Evolutionary conservation across 2,888 invertebrate species (phyloP), one percentile per base, ranked within the genome.

Genomic region (Tenthredo scrophulariae): DNA sequence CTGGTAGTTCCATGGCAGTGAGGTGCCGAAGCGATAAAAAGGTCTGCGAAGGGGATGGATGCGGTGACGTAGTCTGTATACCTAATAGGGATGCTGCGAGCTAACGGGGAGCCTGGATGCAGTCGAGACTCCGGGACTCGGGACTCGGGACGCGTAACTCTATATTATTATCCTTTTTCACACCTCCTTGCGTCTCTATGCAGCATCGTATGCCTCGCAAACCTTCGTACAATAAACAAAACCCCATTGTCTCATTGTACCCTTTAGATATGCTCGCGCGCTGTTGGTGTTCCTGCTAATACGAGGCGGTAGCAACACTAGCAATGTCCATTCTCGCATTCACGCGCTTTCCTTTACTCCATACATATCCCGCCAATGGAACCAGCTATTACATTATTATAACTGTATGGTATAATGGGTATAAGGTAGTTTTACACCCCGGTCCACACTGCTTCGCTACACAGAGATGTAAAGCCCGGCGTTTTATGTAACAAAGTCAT

Each of bases 81-180:
- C 83, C 83, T 72, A 67, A 84, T 58, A 58, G 84, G 84, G 84
- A 84, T 84, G 84, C 84, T 86, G 87, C 85, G 85, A 84, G 84
- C 62, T 85, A 7, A 74, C 85, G 79, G 84, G 82, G 86, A 85
- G 82, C 83, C 79, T 75, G 79, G 70, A 80, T 67, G 29, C 40
- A 40, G 72, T 43, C 18, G 72, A 43, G 43, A 40, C 72, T 40
- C 87, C 86, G 84, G 74, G 37, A 75, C 22, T 62, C 62, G 85
- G 72, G 22, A 54, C 72, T 58, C 75, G 84, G 84, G 65, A 65
- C 77, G 84, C 62, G 92, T 92, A 92, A 93, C 93, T 92, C 91
- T 92, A 93, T 93, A 93, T 93, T 92, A 92, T 93, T 92, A 92
- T 92, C 92, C 92, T 91, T 91, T 93, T 93, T 93, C 93, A 92